phyloP scores from a whole-genome alignment of 1,140 invertebrate genomes.

The Chelonus insularis region DNA sequence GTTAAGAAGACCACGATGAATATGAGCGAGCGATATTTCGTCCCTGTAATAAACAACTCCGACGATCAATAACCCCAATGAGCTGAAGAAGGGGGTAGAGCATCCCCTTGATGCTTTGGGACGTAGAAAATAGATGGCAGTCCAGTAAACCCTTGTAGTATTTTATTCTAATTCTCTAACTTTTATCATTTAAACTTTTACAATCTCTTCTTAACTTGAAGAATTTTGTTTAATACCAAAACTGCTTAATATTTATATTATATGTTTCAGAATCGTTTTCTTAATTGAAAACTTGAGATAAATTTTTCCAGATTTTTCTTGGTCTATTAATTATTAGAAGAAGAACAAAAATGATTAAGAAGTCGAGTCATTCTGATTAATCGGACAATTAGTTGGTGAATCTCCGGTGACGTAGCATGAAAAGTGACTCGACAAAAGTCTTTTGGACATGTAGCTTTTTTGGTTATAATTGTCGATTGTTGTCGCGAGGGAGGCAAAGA shows the following conservation, averaged over 20 bases:
- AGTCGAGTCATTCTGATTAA: constrained; percentile 1
- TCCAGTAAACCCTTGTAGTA: not conserved
- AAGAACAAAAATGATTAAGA: not conserved
- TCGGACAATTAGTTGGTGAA: constrained; percentile 18
- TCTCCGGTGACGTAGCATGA: constrained; percentile 23
- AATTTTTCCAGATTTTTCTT: no score
- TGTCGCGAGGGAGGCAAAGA: not conserved
- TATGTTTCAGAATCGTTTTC: no score
- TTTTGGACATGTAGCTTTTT: not conserved
- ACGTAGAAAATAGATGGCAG: constrained; percentile 11
- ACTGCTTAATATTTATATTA: no score
- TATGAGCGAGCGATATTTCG: not conserved
- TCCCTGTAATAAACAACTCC: not conserved
- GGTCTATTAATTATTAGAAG: no score
- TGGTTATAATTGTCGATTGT: constrained; percentile 19
- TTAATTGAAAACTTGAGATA: no score
- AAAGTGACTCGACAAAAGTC: not conserved
- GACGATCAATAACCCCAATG: constrained; percentile 21
- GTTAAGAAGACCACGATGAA: constrained; percentile 35
- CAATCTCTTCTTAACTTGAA: no score
- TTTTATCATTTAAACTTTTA: not conserved
- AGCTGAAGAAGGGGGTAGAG: constrained; percentile 4
- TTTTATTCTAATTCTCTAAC: not conserved
- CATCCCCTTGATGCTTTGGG: not conserved
- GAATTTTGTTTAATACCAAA: no score